A percentile compares a stretch with the other conserved stretches of the same genome.
Conservation (phyloP, 2,113 vertebrate species). For the Heptranchias perlo region DNA sequence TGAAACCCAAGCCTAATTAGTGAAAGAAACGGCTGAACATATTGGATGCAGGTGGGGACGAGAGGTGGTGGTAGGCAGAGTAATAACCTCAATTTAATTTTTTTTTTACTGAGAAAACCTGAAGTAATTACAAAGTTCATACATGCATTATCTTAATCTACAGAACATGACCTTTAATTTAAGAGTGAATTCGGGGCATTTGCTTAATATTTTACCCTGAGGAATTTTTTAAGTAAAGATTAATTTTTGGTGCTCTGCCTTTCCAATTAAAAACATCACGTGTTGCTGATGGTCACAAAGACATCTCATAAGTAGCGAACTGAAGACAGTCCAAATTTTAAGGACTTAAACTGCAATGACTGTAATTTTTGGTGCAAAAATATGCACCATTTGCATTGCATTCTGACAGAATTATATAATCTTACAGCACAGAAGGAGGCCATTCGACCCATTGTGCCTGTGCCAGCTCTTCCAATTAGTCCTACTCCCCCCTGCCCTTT, state of each 20-base stretch:
- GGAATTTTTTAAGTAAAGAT: constrained; percentile 32
- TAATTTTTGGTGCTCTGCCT: neutral
- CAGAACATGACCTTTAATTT: constrained; percentile 33
- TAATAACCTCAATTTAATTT: constrained; percentile 30
- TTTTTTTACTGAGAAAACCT: neutral
- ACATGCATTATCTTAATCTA: constrained; percentile 31
- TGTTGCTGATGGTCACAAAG: neutral
- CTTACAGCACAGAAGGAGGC: neutral
- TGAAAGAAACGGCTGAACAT: neutral
- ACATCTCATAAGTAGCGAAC: neutral
- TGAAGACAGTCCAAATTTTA: neutral
- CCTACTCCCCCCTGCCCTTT: too few species aligned
- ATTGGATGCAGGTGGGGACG: constrained; percentile 11
- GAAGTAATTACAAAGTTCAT: constrained; percentile 29
- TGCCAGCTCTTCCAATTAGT: neutral
- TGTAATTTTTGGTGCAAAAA: neutral
- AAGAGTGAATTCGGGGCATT: constrained; percentile 27
- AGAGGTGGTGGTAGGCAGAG: neutral
- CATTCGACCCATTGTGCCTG: neutral
- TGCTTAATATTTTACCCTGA: constrained; percentile 3
- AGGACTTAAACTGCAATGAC: neutral
- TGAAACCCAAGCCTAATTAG: constrained; percentile 21
- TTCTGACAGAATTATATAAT: too few species aligned
- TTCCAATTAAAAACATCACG: constrained; percentile 27
- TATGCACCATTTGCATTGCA: neutral